Evolutionary conservation across 2,113 vertebrate species (phyloP).

Genomic region (Grus americana): DNA sequence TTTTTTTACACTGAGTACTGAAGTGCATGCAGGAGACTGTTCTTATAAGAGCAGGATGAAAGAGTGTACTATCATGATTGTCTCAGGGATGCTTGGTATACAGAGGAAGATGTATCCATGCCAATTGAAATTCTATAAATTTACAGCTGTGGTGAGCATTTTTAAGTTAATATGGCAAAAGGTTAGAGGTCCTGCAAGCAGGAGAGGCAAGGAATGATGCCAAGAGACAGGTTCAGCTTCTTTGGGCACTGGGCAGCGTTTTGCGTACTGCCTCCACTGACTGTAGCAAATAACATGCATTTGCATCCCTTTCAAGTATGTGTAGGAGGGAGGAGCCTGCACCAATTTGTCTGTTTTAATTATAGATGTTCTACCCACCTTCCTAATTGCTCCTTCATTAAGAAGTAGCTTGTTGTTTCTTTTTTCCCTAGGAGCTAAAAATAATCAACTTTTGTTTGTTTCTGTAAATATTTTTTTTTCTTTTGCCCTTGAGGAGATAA

Average conservation of each 20-base stretch:
- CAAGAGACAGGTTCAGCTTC: not conserved
- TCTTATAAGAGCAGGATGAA: not conserved
- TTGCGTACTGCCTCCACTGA: not conserved
- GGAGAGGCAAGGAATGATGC: not conserved
- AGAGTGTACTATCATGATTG: not conserved
- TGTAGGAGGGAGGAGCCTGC: conserved; percentile 1
- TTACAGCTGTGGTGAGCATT: not conserved
- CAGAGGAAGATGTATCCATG: not conserved
- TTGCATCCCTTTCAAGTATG: conserved; percentile 5
- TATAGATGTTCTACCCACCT: conserved; percentile 68
- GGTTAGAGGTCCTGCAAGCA: not conserved
- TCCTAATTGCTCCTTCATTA: conserved; percentile 74
- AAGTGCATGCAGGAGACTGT: not conserved
- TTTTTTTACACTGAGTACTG: not conserved
- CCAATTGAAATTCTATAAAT: not conserved
- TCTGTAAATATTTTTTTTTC: conserved; percentile 65
- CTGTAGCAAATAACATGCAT: not conserved
- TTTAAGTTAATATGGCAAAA: not conserved
- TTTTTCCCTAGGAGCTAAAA: conserved; percentile 72
- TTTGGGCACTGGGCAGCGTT: not conserved
- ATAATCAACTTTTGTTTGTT: conserved; percentile 82
- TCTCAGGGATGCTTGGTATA: not conserved
- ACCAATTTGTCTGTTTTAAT: conserved; percentile 68
- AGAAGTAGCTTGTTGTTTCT: conserved; percentile 63
- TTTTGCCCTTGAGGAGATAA: conserved; percentile 76